A percentile compares a stretch with the other conserved stretches of the same genome.
phyloP scores from a whole-genome alignment of 2,113 vertebrate genomes.

The Hymenochirus boettgeri region DNA sequence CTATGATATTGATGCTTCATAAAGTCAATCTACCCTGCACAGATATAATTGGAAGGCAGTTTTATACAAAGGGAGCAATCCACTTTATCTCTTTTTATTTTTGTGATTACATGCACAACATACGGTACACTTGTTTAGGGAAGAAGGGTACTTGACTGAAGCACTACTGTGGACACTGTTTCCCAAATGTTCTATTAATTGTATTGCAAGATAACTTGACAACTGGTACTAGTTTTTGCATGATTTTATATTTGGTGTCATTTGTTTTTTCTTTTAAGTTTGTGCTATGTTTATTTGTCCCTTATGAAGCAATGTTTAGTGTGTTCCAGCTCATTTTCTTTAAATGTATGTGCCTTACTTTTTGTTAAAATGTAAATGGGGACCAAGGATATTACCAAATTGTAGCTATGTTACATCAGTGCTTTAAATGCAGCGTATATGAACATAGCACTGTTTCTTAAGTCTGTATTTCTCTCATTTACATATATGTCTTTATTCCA shows the following conservation, averaged over 20 bases:
- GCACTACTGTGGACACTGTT: conserved; percentile 23
- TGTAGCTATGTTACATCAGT: conserved; percentile 44
- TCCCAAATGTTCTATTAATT: conserved; percentile 13
- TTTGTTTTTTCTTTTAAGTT: background rate
- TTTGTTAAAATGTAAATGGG: conserved; percentile 64
- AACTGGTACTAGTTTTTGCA: conserved; percentile 14
- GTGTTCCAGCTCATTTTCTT: conserved; percentile 39
- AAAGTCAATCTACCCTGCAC: conserved; percentile 5
- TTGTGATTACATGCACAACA: conserved; percentile 6
- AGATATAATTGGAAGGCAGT: conserved; percentile 1
- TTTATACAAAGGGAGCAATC: conserved; percentile 27
- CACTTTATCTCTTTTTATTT: conserved; percentile 20
- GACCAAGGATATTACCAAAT: conserved; percentile 73
- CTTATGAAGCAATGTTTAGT: conserved; percentile 43
- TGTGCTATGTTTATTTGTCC: background rate
- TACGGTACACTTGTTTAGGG: conserved; percentile 24
- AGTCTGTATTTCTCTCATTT: conserved; percentile 55
- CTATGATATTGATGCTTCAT: background rate
- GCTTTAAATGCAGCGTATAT: conserved; percentile 34
- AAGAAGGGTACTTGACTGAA: conserved; percentile 19
- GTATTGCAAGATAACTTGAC: conserved; percentile 4
- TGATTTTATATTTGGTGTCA: background rate
- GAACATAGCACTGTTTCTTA: conserved; percentile 60
- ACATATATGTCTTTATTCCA: conserved; percentile 47
- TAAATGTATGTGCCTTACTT: conserved; percentile 92